Percentiles rank a stretch among this genome's conserved stretches.
phyloP scores from a whole-genome alignment of 2,888 invertebrate genomes.

The Sarcophaga subvicina region DNA sequence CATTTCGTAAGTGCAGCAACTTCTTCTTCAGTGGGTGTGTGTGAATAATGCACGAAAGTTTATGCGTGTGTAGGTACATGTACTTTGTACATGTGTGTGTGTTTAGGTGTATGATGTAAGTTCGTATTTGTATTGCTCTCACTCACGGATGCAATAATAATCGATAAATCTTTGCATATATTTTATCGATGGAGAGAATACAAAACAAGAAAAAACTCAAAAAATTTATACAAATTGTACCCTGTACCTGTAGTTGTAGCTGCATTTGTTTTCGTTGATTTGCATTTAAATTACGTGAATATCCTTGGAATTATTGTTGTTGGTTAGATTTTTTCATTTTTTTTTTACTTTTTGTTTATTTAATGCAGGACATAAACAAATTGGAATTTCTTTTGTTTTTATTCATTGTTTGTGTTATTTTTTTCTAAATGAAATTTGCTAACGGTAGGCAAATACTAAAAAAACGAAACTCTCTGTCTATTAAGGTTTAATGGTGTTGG shows the following conservation, averaged over 20 bases:
- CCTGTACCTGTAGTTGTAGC: background rate
- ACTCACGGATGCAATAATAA: conserved; percentile 34
- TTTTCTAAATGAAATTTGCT: conserved; percentile 31
- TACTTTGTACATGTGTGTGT: background rate
- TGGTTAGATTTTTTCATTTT: background rate
- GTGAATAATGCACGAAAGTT: background rate
- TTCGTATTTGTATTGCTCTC: background rate
- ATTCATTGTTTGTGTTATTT: background rate
- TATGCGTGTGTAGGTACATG: background rate
- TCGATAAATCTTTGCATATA: conserved; percentile 61
- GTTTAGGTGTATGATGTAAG: background rate
- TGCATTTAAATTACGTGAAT: conserved; percentile 64
- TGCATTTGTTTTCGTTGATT: conserved; percentile 53
- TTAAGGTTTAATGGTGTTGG: background rate
- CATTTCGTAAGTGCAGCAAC: background rate
- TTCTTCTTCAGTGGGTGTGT: background rate
- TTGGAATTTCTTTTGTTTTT: conserved; percentile 31
- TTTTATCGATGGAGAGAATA: background rate
- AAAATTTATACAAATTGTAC: background rate
- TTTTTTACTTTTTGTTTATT: conserved; percentile 31
- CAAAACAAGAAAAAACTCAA: background rate
- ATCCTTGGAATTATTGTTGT: conserved; percentile 49
- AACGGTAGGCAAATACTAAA: conserved; percentile 11
- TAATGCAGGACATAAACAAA: conserved; percentile 60
- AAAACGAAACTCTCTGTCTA: no score